phyloP scores from a whole-genome alignment of 1,140 invertebrate genomes.

The Brachionus rubens region DNA sequence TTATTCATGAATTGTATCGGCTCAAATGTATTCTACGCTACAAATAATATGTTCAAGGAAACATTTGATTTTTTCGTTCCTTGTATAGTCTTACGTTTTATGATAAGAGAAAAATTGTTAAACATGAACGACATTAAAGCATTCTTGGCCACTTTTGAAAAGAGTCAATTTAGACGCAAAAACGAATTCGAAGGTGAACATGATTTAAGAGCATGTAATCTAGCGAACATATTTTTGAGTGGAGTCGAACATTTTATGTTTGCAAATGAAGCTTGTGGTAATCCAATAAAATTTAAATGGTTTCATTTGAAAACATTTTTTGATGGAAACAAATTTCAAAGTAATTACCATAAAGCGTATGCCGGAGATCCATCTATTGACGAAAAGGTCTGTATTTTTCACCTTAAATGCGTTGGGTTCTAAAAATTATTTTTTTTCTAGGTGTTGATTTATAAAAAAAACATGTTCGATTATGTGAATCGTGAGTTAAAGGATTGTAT shows the following conservation, averaged over 20 bases:
- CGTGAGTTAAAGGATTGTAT: no score
- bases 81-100: neutral
- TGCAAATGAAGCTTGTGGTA: neutral
- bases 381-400: no score
- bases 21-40: neutral
- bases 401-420: no score
- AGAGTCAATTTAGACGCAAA: neutral
- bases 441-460: no score
- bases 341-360: neutral
- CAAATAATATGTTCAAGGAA: neutral
- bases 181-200: neutral
- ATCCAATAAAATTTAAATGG: neutral
- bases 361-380: neutral
- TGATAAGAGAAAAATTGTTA: neutral
- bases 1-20: no score
- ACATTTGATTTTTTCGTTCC: neutral
- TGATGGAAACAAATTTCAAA: slow-evolving; percentile 31
- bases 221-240: neutral
- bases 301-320: slow-evolving; percentile 11
- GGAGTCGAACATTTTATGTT: neutral
- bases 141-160: neutral
- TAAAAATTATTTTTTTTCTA: no score
- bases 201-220: neutral
- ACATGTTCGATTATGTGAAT: no score
- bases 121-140: neutral